Base-by-base conservation (phyloP, 2,113 vertebrate species). In the Psophia crepitans region DNA sequence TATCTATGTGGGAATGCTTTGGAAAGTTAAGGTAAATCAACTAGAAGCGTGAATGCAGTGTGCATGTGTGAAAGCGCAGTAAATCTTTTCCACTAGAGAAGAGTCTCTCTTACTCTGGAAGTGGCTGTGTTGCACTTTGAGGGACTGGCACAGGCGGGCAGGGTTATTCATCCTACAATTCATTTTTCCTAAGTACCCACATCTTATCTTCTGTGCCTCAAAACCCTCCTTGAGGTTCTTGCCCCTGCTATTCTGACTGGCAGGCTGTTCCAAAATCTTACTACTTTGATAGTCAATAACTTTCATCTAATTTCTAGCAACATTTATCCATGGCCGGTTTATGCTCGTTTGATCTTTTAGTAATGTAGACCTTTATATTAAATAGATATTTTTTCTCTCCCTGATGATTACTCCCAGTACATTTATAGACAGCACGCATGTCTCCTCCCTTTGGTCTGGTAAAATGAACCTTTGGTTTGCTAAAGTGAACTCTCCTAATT, bases 401-500 rank as follows among this genome's bases (percentile, higher is more conserved):
- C 78, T 88, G 28, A 37, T 90, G 90, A 66, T 93, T 90, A 87
- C 43, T 88, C 43, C 49, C 49, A 46, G 49, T 84, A 61, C 70
- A 63, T 80, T 83, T 94, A 58, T 63, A 95, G 91, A 88, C 65
- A 90, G 84, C 37, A 90, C 79, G 41, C 63, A 30, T 80, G 33
- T 76, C 66, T 96, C 23, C 65, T 93, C 44, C 89, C 53, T 93
- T 91, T 87, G 84, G 89, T 96, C 74, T 91, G 27, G 65, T 91
- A 94, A 96, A 96, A 84, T 5, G 77, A 96, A 85, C 87, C 87
- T 96, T 84, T 96, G 80, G 87, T 96, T 94, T 91, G 53, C 91
- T 97, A 89, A 96, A 95, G 82, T 69, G 91, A 86, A 87, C 91
- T 87, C 74, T 95, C 35, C 91, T 96, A 94, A 96, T 96, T 89